Conservation (phyloP, 2,797 vertebrate genomes). For the Neoniphon sammara region DNA sequence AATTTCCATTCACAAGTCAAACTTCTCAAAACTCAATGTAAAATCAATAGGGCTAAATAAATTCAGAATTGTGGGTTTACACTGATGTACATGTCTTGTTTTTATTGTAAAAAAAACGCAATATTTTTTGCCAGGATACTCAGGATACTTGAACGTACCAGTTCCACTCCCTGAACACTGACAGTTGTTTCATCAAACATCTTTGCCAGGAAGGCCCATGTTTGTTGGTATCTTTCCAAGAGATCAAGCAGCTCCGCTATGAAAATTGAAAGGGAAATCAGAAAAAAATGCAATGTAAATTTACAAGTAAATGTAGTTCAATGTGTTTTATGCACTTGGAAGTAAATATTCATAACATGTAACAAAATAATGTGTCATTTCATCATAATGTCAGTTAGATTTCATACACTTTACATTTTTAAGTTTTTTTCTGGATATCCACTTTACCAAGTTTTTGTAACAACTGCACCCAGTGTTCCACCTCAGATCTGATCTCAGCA, state of each 20-base stretch:
- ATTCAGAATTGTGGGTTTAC: too few relatives aligned
- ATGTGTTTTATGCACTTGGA: not conserved
- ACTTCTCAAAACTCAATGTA: not conserved
- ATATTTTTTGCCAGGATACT: not conserved
- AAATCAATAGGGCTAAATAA: too few relatives aligned
- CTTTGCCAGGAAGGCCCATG: constrained; percentile 86
- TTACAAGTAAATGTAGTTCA: not conserved
- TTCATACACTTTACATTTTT: too few relatives aligned
- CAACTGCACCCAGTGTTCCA: constrained; percentile 79
- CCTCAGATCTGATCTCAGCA: constrained; percentile 70
- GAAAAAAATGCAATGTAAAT: not conserved
- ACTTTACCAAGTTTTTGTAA: constrained; percentile 83
- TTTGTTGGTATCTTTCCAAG: constrained; percentile 85
- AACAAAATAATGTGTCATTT: not conserved
- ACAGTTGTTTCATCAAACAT: constrained; percentile 79
- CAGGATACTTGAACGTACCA: constrained; percentile 78
- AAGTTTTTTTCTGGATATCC: not conserved
- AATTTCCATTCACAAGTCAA: not conserved
- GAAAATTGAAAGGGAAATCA: constrained; percentile 28
- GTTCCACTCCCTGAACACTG: constrained; percentile 63
- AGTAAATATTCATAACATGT: not conserved
- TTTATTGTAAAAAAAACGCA: too few relatives aligned
- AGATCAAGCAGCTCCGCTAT: constrained; percentile 81
- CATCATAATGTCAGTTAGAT: too few relatives aligned
- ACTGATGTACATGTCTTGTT: not conserved